Conservation (phyloP, 2,113 vertebrate species). For the Platichthys stellatus region DNA sequence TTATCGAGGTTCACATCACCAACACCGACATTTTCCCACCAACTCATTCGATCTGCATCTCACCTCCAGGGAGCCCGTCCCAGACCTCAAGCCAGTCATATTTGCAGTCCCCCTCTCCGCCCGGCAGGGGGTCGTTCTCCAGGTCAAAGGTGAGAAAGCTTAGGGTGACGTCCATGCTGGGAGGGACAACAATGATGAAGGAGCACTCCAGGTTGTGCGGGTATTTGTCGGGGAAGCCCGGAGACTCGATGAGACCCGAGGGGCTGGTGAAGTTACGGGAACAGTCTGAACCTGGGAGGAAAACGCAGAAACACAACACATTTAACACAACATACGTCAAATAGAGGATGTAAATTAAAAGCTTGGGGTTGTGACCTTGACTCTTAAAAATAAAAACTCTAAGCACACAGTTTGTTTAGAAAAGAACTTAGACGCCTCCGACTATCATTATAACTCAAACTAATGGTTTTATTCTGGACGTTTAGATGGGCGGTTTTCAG, state of each 20-base stretch:
- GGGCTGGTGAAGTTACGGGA: slow-evolving; percentile 94
- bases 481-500: too few species aligned
- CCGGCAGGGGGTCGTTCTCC: slow-evolving; percentile 94
- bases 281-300: slow-evolving; percentile 91
- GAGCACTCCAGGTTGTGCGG: slow-evolving; percentile 97
- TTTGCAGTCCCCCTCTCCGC: slow-evolving; percentile 95
- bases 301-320: not conserved
- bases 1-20: not conserved
- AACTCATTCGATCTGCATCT: slow-evolving; percentile 43
- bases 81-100: slow-evolving; percentile 99
- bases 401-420: not conserved
- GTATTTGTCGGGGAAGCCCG: slow-evolving; percentile 97
- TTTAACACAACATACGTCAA: not conserved
- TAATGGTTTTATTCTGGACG: slow-evolving; percentile 4
- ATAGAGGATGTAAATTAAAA: not conserved
- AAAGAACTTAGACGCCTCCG: not conserved
- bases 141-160: slow-evolving; percentile 96
- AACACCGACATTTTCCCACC: not conserved
- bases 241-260: slow-evolving; percentile 93
- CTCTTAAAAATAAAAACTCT: not conserved
- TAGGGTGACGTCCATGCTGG: slow-evolving; percentile 95
- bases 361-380: not conserved
- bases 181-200: slow-evolving; percentile 95
- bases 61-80: slow-evolving; percentile 97
- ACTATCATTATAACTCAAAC: slow-evolving; percentile 10